Percentiles rank a stretch among this genome's conserved stretches.
These are phyloP conservation scores for Rhinoptilus africanus DNA, from an alignment of 2,113 vertebrate genomes.

Conservation along the genomic window DNA sequence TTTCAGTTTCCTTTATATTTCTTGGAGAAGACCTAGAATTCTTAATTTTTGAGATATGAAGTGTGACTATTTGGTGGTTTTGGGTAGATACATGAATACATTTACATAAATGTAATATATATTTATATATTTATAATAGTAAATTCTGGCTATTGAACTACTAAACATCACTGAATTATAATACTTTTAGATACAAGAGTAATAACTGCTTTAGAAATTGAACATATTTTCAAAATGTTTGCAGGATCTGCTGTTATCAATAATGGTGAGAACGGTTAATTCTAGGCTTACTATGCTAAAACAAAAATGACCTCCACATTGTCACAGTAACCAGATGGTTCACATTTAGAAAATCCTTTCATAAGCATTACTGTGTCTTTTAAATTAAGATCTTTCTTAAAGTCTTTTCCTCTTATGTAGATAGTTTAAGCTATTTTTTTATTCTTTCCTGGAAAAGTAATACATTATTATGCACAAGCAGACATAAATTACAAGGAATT, in stretches of 20 bases:
- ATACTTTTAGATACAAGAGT: background rate
- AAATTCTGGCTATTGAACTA: background rate
- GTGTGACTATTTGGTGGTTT: background rate
- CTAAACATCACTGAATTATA: background rate
- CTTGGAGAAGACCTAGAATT: background rate
- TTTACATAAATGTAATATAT: background rate
- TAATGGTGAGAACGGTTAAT: background rate
- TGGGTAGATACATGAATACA: background rate
- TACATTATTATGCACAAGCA: background rate
- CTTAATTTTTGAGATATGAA: background rate
- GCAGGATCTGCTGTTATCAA: background rate
- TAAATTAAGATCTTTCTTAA: background rate
- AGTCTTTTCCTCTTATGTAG: background rate
- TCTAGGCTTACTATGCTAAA: background rate
- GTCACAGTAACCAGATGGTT: slow-evolving; percentile 16
- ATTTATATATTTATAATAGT: background rate
- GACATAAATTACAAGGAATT: background rate
- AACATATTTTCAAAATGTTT: background rate
- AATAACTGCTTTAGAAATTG: background rate
- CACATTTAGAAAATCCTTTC: slow-evolving; percentile 2
- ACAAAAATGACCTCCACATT: background rate
- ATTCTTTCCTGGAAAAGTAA: background rate
- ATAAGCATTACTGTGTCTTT: background rate
- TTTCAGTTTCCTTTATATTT: background rate
- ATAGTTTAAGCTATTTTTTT: background rate